Conservation (phyloP, 2,888 invertebrate species). For the Tuberolachnus salignus region DNA sequence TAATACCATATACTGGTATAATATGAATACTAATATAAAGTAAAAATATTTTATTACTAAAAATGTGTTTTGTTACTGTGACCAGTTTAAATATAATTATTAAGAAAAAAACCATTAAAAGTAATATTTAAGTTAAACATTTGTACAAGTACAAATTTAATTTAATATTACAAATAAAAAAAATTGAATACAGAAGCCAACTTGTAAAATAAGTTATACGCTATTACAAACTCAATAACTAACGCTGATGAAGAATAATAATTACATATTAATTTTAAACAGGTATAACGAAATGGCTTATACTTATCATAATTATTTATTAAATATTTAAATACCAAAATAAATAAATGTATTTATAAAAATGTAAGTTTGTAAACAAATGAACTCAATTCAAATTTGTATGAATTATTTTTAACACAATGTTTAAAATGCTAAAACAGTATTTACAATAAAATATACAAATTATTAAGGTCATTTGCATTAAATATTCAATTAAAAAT, state of each 20-base stretch:
- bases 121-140: background rate
- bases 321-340: slow-evolving; percentile 47
- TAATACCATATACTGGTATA: too few species aligned
- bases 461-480: slow-evolving; percentile 37
- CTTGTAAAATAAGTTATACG: background rate
- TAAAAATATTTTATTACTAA: background rate
- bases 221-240: slow-evolving; percentile 29
- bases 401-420: slow-evolving; percentile 27
- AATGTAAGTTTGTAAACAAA: slow-evolving; percentile 23
- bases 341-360: slow-evolving; percentile 49
- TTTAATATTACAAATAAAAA: slow-evolving; percentile 5
- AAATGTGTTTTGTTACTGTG: background rate
- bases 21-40: too few species aligned
- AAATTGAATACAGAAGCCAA: slow-evolving; percentile 12
- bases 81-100: background rate
- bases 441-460: slow-evolving; percentile 49
- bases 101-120: background rate
- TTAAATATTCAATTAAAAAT: background rate
- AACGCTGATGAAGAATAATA: slow-evolving; percentile 13
- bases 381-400: slow-evolving; percentile 27
- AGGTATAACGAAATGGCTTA: slow-evolving; percentile 17
- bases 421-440: slow-evolving; percentile 9
- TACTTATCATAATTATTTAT: background rate
- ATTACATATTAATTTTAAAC: slow-evolving; percentile 28
- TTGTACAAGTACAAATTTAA: slow-evolving; percentile 22